Evolutionary conservation across 2,888 invertebrate genomes (phyloP).

Genomic region (Platycheirus rosarum): DNA sequence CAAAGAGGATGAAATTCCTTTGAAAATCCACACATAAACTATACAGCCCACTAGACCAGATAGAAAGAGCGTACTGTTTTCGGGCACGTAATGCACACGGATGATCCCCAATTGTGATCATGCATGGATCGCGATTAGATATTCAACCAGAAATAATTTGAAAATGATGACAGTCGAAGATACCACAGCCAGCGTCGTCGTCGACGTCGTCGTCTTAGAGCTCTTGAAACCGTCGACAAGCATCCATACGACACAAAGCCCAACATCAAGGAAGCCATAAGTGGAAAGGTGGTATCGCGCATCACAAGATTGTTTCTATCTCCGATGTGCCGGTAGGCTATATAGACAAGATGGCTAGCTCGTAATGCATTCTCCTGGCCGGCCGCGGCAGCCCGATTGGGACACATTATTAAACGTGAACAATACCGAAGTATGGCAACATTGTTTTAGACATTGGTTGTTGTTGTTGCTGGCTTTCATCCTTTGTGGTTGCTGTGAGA

Average conservation of each 20-base stretch:
- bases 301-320: constrained; percentile 70
- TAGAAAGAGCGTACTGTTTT: constrained; percentile 52
- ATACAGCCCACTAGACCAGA: constrained; percentile 55
- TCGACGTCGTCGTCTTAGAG: constrained; percentile 17
- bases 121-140: constrained; percentile 83
- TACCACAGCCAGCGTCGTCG: constrained; percentile 75
- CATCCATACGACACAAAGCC: constrained; percentile 35
- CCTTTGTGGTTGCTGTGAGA: too few relatives aligned
- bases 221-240: constrained; percentile 36
- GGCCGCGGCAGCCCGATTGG: constrained; percentile 44
- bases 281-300: constrained; percentile 64
- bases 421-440: constrained; percentile 71
- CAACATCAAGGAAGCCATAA: constrained; percentile 48
- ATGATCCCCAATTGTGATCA: constrained; percentile 78
- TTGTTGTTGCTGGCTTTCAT: constrained; percentile 11
- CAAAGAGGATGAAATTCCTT: constrained; percentile 42
- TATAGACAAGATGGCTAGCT: constrained; percentile 47
- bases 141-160: constrained; percentile 83
- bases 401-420: constrained; percentile 72
- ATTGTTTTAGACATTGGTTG: constrained; percentile 43
- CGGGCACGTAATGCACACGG: constrained; percentile 70
- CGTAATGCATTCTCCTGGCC: constrained; percentile 63
- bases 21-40: constrained; percentile 64
- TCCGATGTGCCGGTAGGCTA: constrained; percentile 56
- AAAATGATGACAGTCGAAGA: constrained; percentile 83